These are phyloP conservation scores for Oxyruncus cristatus DNA, from an alignment of 2,113 vertebrate species.

Conservation along the genomic window DNA sequence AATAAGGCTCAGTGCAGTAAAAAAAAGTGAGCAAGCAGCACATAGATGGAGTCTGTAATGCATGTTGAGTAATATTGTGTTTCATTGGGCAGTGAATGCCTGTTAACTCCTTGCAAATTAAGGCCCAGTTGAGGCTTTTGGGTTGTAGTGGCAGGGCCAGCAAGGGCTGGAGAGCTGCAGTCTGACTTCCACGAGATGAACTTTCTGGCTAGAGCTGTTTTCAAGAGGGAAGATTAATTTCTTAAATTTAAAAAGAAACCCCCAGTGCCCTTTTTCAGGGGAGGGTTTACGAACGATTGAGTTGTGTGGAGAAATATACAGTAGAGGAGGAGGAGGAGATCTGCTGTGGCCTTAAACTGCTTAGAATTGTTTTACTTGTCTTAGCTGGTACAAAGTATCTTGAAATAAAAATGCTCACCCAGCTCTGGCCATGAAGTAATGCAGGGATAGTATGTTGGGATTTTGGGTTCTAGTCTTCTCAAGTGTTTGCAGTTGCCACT, in stretches of 20 bases:
- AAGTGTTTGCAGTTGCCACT: not conserved
- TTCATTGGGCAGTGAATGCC: constrained; percentile 62
- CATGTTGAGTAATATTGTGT: constrained; percentile 11
- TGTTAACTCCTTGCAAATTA: constrained; percentile 50
- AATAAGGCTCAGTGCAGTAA: not conserved
- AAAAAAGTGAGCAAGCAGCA: not conserved
- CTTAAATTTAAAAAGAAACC: not conserved
- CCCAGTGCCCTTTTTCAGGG: not conserved
- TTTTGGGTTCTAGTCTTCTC: not conserved
- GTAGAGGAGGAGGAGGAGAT: not conserved
- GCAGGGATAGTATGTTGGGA: not conserved
- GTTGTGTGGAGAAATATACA: not conserved
- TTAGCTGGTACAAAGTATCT: not conserved
- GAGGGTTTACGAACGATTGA: not conserved
- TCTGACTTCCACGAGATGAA: not conserved
- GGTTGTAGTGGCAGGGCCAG: not conserved
- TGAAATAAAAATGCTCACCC: not conserved
- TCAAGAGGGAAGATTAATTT: not conserved
- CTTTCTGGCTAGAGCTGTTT: not conserved
- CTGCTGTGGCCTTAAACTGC: not conserved
- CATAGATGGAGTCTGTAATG: constrained; percentile 34
- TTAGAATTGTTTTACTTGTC: not conserved
- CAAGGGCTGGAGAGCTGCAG: not conserved
- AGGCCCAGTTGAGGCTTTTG: not conserved
- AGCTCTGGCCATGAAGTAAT: not conserved